Conservation (phyloP, 2,113 vertebrate species). For the Chaetodon auriga region DNA sequence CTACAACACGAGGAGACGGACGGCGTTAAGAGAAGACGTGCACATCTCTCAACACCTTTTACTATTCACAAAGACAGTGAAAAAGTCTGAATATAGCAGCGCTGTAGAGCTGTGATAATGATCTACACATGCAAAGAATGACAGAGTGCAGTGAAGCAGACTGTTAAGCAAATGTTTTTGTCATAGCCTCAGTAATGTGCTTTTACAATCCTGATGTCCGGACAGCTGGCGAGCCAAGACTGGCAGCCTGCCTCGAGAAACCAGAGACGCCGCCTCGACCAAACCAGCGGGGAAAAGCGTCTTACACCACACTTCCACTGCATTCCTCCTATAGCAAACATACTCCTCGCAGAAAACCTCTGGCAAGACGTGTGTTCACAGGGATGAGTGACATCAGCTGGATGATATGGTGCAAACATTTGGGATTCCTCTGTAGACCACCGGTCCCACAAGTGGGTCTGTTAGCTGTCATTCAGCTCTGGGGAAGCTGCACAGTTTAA, state of each 20-base stretch:
- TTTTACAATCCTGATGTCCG: slow-evolving; percentile 60
- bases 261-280: slow-evolving; percentile 57
- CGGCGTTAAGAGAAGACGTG: neutral
- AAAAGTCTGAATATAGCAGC: neutral
- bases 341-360: slow-evolving; percentile 14
- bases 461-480: slow-evolving; percentile 25
- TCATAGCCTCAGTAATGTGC: slow-evolving; percentile 56
- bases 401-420: slow-evolving; percentile 51
- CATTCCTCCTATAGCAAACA: slow-evolving; percentile 47
- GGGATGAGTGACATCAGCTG: slow-evolving; percentile 47
- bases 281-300: slow-evolving; percentile 50
- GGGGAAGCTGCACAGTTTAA: neutral
- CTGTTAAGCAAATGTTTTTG: slow-evolving; percentile 63
- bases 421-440: slow-evolving; percentile 53
- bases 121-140: slow-evolving; percentile 55
- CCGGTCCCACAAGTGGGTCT: slow-evolving; percentile 35
- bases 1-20: neutral
- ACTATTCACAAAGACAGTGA: neutral
- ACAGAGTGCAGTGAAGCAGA: slow-evolving; percentile 38
- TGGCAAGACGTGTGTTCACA: slow-evolving; percentile 29
- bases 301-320: slow-evolving; percentile 45
- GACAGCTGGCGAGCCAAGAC: slow-evolving; percentile 66
- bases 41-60: slow-evolving; percentile 16
- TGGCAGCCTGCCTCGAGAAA: slow-evolving; percentile 69
- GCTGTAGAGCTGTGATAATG: slow-evolving; percentile 19